Base-by-base conservation (phyloP, 1,140 invertebrate species). In the Zophobas morio region DNA sequence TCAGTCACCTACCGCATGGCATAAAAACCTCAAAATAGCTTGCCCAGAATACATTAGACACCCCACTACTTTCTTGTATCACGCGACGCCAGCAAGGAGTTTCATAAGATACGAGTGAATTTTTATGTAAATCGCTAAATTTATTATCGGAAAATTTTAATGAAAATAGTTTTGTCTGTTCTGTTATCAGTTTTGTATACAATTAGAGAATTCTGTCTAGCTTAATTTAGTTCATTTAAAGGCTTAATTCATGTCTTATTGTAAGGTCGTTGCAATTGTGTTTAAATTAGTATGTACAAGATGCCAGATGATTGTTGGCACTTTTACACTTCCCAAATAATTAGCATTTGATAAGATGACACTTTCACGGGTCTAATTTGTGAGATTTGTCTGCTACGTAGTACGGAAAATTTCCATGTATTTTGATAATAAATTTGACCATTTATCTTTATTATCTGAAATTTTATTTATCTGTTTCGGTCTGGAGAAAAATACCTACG, bases 11-110 rank as follows among this genome's bases (percentile, higher is more conserved):
- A 42, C 60, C 39, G 60, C 60, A 66, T 66, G 60, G 39, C 60
- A 66, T 66, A 39, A 66, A 66, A 39, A 66, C 60, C 60, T 66
- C 60, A 66, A 66, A 66, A 66, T 66, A 66, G 39, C 60, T 42
- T 36, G 60, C 60, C 60, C 60, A 39, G 60, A 66, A 66, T 66
- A 66, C 32, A 66, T 66, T 66, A 66, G 1, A 37, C 60, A 37
- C 60, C n/a, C 60, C 33, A 66, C 60, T 42, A 42, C 20, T 42
- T 6, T 33, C 37, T 42, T 33, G 60, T 66, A 66, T 66, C 60
- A 66, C 60, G 60, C 60, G 60, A 66, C 60, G 20, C 39, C 60
- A 66, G 42, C 6, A 66, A 46, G 60, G 39, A 66, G 42, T 66
- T 66, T 66, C 60, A 66, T 66, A 66, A 66, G 60, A 66, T 32